Base-by-base conservation (phyloP, 2,888 invertebrate species). In the Lasiommata megera region DNA sequence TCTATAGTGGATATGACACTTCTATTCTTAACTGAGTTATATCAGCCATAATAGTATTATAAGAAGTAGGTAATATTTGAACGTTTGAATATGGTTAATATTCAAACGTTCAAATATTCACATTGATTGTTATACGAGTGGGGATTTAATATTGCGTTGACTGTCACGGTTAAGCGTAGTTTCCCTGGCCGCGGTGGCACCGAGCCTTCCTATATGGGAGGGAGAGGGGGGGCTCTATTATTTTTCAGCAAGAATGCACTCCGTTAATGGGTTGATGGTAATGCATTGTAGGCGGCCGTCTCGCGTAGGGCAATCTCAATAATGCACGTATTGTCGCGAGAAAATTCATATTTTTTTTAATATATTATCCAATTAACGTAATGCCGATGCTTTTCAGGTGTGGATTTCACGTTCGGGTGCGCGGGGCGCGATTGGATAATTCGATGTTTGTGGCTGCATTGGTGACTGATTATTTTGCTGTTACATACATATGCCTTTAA, bases 181-280 rank as follows among this genome's bases (percentile, higher is more conserved):
- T 52, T 8, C 12, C 41, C 34, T 34, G 16, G 16, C n/a, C 54
- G 9, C 17, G n/a, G 67, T 70, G 65, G 12, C 62, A 70, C 72
- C 71, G 57, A 54, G 52, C 81, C 74, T 73, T 73, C 67, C 70
- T 69, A 73, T 72, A 69, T 70, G 52, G 73, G 77, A 72, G 76
- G 46, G 31, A 11, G 16, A 23, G 16, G 11, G 46, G 11, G 29
- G 16, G 70, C 50, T 73, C 83, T 79, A 85, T 88, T 88, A 88
- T 86, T 88, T 86, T 86, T 82, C 81, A 83, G 76, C 79, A 77
- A 82, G 87, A 88, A 87, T 84, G 86, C 82, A 69, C 82, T 74
- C 78, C 71, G 82, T 81, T 84, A 88, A 87, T 85, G 86, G 81
- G 69, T 76, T 69, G 75, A 76, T 79, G 82, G 88, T 84, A 88